Evolutionary conservation across 2,888 invertebrate species (phyloP).

Genomic region (Glaucopsyche alexis): DNA sequence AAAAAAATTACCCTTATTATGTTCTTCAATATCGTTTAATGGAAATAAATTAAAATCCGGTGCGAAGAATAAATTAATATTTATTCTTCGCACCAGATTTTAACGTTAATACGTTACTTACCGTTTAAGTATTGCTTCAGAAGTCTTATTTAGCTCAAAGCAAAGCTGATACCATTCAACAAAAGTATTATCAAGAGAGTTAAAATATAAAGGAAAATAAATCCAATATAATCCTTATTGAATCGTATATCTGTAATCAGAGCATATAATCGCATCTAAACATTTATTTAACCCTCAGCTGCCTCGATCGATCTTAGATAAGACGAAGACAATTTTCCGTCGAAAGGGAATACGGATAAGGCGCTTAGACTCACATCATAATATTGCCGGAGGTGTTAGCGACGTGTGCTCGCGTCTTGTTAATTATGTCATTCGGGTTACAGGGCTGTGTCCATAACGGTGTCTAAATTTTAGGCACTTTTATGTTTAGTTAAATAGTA

Average conservation of each 20-base stretch:
- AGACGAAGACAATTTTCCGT: slow-evolving; percentile 19
- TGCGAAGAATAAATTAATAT: background rate
- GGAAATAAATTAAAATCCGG: background rate
- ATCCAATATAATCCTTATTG: background rate
- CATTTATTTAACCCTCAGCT: slow-evolving; percentile 22
- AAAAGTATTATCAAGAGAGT: background rate
- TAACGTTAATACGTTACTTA: too few species aligned
- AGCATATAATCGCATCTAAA: slow-evolving; percentile 11
- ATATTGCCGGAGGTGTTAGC: background rate
- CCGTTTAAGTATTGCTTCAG: background rate
- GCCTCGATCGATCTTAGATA: slow-evolving; percentile 14
- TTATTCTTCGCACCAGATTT: too few species aligned
- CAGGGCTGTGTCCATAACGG: background rate
- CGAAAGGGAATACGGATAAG: background rate
- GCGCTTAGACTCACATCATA: slow-evolving; percentile 15
- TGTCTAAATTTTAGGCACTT: too few species aligned
- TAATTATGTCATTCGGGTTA: slow-evolving; percentile 14
- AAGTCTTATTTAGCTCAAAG: background rate
- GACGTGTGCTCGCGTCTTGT: slow-evolving; percentile 13
- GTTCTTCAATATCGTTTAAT: too few species aligned
- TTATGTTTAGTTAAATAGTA: too few species aligned
- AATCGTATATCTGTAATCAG: slow-evolving; percentile 1
- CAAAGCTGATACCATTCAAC: background rate
- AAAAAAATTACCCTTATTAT: background rate
- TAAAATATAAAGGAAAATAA: slow-evolving; percentile 5